phyloP scores from a whole-genome alignment of 2,113 vertebrate genomes.

The Spea multiplicata region DNA sequence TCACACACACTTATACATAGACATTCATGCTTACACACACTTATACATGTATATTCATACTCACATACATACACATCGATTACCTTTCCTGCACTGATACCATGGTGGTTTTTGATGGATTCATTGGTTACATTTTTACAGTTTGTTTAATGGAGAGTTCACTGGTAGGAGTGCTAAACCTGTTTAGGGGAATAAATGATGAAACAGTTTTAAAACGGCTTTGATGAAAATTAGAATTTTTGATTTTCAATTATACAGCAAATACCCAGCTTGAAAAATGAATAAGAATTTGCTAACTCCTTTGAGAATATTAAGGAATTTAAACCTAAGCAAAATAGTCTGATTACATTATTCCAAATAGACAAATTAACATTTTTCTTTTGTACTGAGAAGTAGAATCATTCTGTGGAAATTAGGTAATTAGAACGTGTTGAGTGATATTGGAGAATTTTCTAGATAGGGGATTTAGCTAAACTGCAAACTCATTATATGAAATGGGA shows the following conservation, averaged over 20 bases:
- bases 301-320: conserved; percentile 20
- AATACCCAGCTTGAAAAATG: conserved; percentile 21
- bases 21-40: too few species aligned
- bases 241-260: conserved; percentile 46
- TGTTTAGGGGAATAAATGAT: conserved; percentile 38
- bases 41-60: too few species aligned
- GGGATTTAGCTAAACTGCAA: conserved; percentile 8
- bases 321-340: conserved; percentile 29
- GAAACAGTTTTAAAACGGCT: conserved; percentile 28
- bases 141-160: conserved; percentile 10
- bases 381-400: neutral
- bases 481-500: conserved; percentile 1
- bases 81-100: neutral
- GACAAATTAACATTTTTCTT: conserved; percentile 21
- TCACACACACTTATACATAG: too few species aligned
- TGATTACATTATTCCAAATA: conserved; percentile 19
- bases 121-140: neutral
- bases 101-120: neutral
- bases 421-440: conserved; percentile 1
- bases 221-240: conserved; percentile 40
- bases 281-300: conserved; percentile 10
- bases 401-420: neutral
- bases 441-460: neutral
- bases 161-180: conserved; percentile 20
- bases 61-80: too few species aligned